Evolutionary conservation across 1,140 invertebrate species (phyloP), one percentile per base, ranked within the genome.

Genomic region (Scylla paramamosain): DNA sequence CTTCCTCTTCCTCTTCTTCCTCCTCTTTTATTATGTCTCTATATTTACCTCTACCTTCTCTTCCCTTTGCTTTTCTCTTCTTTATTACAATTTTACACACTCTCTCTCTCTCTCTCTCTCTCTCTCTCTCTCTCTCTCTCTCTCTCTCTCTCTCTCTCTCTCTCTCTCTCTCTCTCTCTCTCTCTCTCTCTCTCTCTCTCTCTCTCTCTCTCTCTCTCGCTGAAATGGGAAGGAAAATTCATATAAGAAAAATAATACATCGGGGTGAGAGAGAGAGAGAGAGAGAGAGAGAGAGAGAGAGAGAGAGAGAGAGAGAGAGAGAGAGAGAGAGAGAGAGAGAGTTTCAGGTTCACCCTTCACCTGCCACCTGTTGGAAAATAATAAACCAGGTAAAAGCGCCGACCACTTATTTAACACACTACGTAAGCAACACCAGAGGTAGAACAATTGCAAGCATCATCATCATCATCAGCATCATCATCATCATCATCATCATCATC

Each of bases 101-200:
- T 87, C 84, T 87, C 84, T 87, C 84, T 59, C 52, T 59, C 52
- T 59, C 52, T 59, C 52, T 59, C 52, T 59, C 52, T 59, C 52
- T 59, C 52, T 59, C 52, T 59, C 52, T 59, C 52, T 59, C 52
- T 59, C 52, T 59, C 52, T 59, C 52, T 59, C 52, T 59, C 52
- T 16, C 12, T 59, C 20, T 59, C 10, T 59, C 10, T 59, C 52
- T 52, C 59, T 67, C 59, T 20, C 10, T 67, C 20, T 52, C 10
- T 67, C 10, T 67, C 86, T 88, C 86, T 88, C 86, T 88, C 86
- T 88, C 86, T 88, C 86, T 67, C 59, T 67, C 59, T 67, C 59
- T 67, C 59, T 67, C 59, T 67, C 48, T 67, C 59, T 67, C 59
- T 67, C 59, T 67, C 59, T 67, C 59, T 67, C 59, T 67, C 59